These are phyloP conservation scores for Prionchulus punctatus DNA, from an alignment of 2,888 invertebrate species.

Conservation along the genomic window DNA sequence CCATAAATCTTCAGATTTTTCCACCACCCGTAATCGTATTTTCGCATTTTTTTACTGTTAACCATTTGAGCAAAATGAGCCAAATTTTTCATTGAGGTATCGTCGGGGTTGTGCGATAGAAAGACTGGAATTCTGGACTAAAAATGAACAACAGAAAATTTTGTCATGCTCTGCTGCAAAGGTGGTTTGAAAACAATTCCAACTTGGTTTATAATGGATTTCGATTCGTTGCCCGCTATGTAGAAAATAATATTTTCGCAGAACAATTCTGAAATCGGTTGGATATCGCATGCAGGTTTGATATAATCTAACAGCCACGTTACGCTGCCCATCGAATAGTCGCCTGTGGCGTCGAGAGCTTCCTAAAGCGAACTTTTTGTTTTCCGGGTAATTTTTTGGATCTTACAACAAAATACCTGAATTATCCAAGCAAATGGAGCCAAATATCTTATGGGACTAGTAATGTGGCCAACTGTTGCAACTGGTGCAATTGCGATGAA, in stretches of 20 bases:
- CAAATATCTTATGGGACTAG: slow-evolving; percentile 22
- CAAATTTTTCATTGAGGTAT: slow-evolving; percentile 31
- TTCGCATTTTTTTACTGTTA: slow-evolving; percentile 44
- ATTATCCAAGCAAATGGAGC: slow-evolving; percentile 7
- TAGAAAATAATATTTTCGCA: slow-evolving; percentile 55
- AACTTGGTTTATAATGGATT: slow-evolving; percentile 45
- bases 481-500: slow-evolving; percentile 30
- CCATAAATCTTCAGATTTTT: slow-evolving; percentile 48
- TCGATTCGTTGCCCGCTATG: slow-evolving; percentile 52
- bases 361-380: too few species aligned
- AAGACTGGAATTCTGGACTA: slow-evolving; percentile 35
- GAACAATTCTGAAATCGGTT: slow-evolving; percentile 44
- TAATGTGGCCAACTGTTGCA: slow-evolving; percentile 28
- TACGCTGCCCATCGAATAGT: slow-evolving; percentile 3
- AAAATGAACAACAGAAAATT: slow-evolving; percentile 1
- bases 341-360: too few species aligned
- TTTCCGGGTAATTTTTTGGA: too few species aligned
- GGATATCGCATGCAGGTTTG: slow-evolving; percentile 32
- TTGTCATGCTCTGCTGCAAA: too few species aligned
- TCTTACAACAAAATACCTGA: too few species aligned
- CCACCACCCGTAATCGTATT: slow-evolving; percentile 51
- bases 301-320: slow-evolving; percentile 9
- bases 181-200: too few species aligned
- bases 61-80: slow-evolving; percentile 28
- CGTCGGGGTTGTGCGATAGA: slow-evolving; percentile 29